Evolutionary conservation across 2,113 vertebrate species (phyloP).

Genomic region (Noturus placidus): DNA sequence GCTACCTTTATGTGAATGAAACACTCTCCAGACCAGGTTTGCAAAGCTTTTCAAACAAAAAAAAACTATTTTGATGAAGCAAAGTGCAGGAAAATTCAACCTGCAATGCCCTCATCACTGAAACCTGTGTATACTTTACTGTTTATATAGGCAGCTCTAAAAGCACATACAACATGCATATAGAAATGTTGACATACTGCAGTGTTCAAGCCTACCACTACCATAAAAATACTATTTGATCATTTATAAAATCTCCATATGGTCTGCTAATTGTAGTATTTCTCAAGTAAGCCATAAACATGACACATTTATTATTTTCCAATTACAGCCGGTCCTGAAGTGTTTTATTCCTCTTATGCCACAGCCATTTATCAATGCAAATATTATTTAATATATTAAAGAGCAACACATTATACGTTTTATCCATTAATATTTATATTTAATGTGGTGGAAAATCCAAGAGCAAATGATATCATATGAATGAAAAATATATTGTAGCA

Average conservation of each 20-base stretch:
- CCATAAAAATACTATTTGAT: not conserved
- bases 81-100: not conserved
- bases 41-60: constrained; percentile 14
- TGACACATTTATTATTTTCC: not conserved
- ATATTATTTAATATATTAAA: not conserved
- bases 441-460: not conserved
- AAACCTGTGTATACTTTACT: not conserved
- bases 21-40: not conserved
- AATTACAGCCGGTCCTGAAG: not conserved
- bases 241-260: not conserved
- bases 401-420: no score
- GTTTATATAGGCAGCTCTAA: not conserved
- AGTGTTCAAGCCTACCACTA: not conserved
- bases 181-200: not conserved
- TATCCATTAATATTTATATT: not conserved
- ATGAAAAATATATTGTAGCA: not conserved
- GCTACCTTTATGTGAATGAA: not conserved
- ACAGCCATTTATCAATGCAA: not conserved
- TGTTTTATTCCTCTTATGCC: not conserved
- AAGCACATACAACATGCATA: not conserved
- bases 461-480: not conserved
- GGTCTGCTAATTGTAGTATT: not conserved
- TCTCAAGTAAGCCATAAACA: not conserved
- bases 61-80: not conserved
- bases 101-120: not conserved